Evolutionary conservation across 2,797 vertebrate species (phyloP).

Genomic region (Petrocephalus sullivani): DNA sequence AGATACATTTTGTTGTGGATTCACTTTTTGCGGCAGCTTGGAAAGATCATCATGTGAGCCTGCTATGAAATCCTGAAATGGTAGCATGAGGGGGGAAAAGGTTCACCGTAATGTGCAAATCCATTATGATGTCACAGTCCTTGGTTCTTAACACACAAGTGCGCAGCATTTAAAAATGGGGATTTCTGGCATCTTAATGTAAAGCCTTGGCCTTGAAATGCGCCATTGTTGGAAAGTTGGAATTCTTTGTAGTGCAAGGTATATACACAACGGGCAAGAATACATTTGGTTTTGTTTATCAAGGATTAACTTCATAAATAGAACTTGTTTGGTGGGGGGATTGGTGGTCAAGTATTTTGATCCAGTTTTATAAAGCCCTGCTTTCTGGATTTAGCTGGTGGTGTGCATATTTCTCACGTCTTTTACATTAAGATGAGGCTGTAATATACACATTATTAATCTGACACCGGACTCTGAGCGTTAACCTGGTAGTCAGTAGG

Average conservation of each 20-base stretch:
- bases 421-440: background rate
- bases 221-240: background rate
- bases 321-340: background rate
- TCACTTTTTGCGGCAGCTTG: background rate
- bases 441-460: background rate
- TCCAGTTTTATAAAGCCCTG: background rate
- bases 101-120: background rate
- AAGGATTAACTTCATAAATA: background rate
- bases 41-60: background rate
- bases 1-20: background rate
- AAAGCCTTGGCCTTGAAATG: background rate
- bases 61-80: background rate
- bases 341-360: background rate
- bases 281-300: background rate
- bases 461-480: background rate
- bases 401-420: background rate
- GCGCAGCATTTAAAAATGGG: background rate
- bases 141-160: background rate
- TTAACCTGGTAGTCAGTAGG: background rate
- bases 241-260: background rate
- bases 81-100: background rate
- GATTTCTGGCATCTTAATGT: background rate
- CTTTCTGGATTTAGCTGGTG: background rate
- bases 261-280: background rate
- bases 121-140: background rate